phyloP scores from a whole-genome alignment of 2,888 invertebrate species.

The Ditula angustiorana region DNA sequence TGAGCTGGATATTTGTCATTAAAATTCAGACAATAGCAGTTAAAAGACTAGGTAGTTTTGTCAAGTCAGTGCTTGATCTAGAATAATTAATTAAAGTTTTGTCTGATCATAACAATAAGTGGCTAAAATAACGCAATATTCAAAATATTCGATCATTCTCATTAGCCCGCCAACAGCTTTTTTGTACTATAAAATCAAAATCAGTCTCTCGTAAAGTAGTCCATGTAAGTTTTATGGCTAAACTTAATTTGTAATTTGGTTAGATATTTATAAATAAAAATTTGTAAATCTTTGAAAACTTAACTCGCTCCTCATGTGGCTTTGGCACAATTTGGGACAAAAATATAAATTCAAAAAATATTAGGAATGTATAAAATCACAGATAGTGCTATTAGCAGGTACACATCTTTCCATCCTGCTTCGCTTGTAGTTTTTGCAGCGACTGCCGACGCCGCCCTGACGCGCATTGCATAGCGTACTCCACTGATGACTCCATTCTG shows the following conservation, averaged over 20 bases:
- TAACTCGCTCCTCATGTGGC: conserved; percentile 8
- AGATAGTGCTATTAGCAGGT: conserved; percentile 66
- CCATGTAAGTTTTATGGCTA: conserved; percentile 14
- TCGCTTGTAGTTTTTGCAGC: conserved; percentile 74
- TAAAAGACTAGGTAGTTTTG: too few relatives aligned
- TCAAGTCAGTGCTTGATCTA: too few relatives aligned
- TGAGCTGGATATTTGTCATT: too few relatives aligned
- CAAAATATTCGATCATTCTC: background rate
- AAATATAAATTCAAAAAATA: conserved; percentile 26
- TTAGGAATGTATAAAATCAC: conserved; percentile 61
- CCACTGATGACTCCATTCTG: conserved; percentile 89
- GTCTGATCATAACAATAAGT: background rate
- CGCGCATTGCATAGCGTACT: conserved; percentile 87
- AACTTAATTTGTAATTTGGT: conserved; percentile 20
- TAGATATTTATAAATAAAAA: background rate
- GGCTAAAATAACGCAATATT: background rate
- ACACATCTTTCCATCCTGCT: conserved; percentile 72
- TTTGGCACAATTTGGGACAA: conserved; percentile 35
- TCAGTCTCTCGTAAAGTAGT: conserved; percentile 25
- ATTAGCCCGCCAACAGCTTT: conserved; percentile 2
- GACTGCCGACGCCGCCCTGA: conserved; percentile 76
- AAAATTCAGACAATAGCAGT: too few relatives aligned
- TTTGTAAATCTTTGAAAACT: conserved; percentile 19
- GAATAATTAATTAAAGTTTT: background rate
- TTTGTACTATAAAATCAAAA: conserved; percentile 32